Evolutionary conservation across 2,113 vertebrate species (phyloP), one percentile per base, ranked within the genome.

Genomic region (Oceanites oceanicus): DNA sequence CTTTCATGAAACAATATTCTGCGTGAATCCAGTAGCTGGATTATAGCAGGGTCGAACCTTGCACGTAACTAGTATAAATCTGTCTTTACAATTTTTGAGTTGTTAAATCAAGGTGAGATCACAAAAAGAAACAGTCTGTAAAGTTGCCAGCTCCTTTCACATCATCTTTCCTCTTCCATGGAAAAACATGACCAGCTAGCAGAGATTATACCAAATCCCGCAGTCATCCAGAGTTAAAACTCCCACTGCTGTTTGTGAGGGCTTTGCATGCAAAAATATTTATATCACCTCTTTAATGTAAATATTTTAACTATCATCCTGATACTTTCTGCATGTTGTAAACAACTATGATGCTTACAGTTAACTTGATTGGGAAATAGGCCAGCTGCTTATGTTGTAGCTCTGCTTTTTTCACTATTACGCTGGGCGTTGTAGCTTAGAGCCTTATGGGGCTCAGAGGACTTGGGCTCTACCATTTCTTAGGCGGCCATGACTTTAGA

Each of bases 21-120:
- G 7, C 1, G 1, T 36, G 25, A 73, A 45, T 47, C 67, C 56
- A 15, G 59, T 11, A 34, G 45, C 20, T 90, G 62, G 44, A 40
- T 29, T 53, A 36, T 6, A 10, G 36, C 18, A 9, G 9, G 13
- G 14, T 7, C 2, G 5, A 58, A 53, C 49, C 1, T 1, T 25
- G 17, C n/a, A 10, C 2, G 0, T 22, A 67, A 23, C n/a, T 25
- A 9, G 22, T 17, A 53, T 40, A 61, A 49, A 66, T 30, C 52
- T 25, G 2, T 9, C 42, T 50, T 40, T 45, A 17, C 45, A 17
- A 2, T 26, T 65, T 86, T 52, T 56, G 30, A 63, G 9, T 63
- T 68, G 34, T 65, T 81, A 74, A 73, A 82, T 70, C 42, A 45
- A 92, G 26, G n/a, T 47, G 56, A 78, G 40, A 44, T 45, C 42